Percentiles rank a stretch among this genome's conserved stretches.
Evolutionary conservation across 2,888 invertebrate species (phyloP).

Genomic region (Yponomeuta cagnagella): DNA sequence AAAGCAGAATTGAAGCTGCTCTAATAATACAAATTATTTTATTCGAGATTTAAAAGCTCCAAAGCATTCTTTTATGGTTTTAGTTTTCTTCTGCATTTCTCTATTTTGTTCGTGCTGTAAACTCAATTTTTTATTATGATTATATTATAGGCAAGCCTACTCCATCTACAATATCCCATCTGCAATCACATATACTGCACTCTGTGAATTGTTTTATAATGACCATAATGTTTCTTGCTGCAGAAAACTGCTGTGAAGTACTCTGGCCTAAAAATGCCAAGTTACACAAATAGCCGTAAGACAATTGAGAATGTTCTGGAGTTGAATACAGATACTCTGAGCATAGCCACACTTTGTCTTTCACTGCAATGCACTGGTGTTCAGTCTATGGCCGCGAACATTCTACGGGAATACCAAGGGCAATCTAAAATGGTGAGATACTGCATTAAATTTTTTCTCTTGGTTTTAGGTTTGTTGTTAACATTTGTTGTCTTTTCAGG

Average conservation of each 20-base stretch:
- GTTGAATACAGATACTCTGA: slow-evolving; percentile 66
- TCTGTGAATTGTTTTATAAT: no score
- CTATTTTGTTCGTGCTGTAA: no score
- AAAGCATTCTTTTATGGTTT: no score
- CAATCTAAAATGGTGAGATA: slow-evolving; percentile 52
- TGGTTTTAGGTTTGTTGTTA: background rate
- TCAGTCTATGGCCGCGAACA: slow-evolving; percentile 66
- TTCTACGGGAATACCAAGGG: slow-evolving; percentile 69
- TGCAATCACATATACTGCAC: no score
- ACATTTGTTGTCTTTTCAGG: slow-evolving; percentile 39
- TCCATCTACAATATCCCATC: background rate
- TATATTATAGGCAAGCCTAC: background rate
- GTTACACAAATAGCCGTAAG: slow-evolving; percentile 73
- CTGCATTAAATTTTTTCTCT: no score
- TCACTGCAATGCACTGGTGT: slow-evolving; percentile 68
- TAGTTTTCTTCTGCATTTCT: no score
- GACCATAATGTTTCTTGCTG: slow-evolving; percentile 21
- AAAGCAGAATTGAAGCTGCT: no score
- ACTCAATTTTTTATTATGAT: background rate
- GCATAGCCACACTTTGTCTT: slow-evolving; percentile 74
- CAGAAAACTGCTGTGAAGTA: slow-evolving; percentile 77
- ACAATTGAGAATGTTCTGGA: slow-evolving; percentile 77
- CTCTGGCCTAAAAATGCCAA: slow-evolving; percentile 71
- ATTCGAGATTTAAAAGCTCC: no score
- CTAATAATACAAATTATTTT: no score